Percentiles rank a stretch among this genome's conserved stretches.
These are phyloP conservation scores for Pollenia griseotomentosa DNA, from an alignment of 2,888 invertebrate species.

Conservation along the genomic window DNA sequence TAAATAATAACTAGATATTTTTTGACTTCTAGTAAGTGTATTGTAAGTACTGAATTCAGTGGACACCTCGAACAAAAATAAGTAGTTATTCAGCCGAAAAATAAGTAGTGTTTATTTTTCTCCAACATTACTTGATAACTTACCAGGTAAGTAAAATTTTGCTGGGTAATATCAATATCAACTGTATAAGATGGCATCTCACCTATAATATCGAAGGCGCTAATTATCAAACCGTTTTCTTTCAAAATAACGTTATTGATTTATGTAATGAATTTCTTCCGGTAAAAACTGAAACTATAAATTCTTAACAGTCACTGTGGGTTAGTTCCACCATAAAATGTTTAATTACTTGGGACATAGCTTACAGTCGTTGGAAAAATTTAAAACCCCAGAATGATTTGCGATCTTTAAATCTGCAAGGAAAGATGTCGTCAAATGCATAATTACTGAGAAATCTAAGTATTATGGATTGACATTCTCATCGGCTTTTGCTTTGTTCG, in stretches of 20 bases:
- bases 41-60: too few species aligned
- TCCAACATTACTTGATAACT: too few species aligned
- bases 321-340: not conserved
- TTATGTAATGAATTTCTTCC: not conserved
- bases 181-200: not conserved
- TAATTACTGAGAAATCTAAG: not conserved
- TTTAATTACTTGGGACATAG: not conserved
- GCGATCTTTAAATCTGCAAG: not conserved
- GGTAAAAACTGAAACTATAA: not conserved
- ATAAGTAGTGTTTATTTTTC: too few species aligned
- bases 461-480: not conserved
- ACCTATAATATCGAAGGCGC: not conserved
- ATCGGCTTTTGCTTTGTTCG: too few species aligned
- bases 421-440: not conserved
- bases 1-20: too few species aligned
- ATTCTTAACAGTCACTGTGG: not conserved
- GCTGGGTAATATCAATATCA: too few species aligned
- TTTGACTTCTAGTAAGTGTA: too few species aligned
- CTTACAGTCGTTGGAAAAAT: slow-evolving; percentile 7
- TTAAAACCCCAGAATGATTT: not conserved
- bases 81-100: too few species aligned
- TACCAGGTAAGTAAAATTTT: too few species aligned
- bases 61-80: too few species aligned
- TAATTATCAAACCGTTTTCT: not conserved
- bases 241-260: not conserved